These are phyloP conservation scores for Belonocnema kinseyi DNA, from an alignment of 1,140 invertebrate genomes.

Conservation along the genomic window DNA sequence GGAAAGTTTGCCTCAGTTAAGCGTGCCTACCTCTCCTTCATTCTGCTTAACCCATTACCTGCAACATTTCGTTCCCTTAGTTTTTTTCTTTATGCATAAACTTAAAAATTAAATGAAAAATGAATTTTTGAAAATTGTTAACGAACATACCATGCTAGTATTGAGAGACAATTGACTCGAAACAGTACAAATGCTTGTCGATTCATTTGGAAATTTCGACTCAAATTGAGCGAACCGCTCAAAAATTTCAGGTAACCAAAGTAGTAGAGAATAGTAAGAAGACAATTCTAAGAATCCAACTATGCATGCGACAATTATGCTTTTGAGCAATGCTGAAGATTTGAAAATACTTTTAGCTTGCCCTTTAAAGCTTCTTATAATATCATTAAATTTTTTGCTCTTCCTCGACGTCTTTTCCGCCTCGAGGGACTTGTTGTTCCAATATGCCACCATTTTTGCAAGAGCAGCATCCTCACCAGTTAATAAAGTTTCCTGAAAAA, in stretches of 20 bases:
- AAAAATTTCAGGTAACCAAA: conserved; percentile 77
- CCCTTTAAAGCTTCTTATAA: conserved; percentile 46
- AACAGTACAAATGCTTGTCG: conserved; percentile 67
- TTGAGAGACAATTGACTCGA: conserved; percentile 42
- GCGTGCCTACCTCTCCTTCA: too few species aligned
- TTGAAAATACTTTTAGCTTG: conserved; percentile 49
- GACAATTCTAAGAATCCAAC: conserved; percentile 35
- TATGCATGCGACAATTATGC: background rate
- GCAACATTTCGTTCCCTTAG: too few species aligned
- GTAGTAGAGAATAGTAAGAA: conserved; percentile 73
- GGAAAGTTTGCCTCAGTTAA: too few species aligned
- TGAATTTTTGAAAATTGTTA: background rate
- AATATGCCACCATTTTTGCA: conserved; percentile 8
- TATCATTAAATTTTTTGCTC: conserved; percentile 35
- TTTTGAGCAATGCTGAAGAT: background rate
- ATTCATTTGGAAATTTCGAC: conserved; percentile 55
- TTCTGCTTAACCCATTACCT: too few species aligned
- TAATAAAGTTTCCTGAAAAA: conserved; percentile 12
- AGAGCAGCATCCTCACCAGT: conserved; percentile 8
- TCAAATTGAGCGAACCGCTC: conserved; percentile 68
- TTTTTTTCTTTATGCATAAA: background rate
- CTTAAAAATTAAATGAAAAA: background rate
- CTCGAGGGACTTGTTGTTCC: conserved; percentile 6
- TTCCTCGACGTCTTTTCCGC: conserved; percentile 7
- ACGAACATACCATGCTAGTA: background rate